phyloP scores from a whole-genome alignment of 2,113 vertebrate species.

The Garra rufa region DNA sequence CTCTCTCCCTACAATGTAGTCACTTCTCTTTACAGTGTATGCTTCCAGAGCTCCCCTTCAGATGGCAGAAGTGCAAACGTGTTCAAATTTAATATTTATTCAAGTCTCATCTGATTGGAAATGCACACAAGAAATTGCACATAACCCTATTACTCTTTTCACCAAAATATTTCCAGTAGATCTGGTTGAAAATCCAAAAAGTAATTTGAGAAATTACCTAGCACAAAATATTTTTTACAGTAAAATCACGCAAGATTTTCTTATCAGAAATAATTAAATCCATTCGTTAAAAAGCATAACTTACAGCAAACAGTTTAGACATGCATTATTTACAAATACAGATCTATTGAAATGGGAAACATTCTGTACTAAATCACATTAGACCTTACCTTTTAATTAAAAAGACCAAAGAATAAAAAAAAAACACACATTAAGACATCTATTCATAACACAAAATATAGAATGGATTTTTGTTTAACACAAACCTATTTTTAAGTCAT shows the following conservation, averaged over 20 bases:
- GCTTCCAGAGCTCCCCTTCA: not conserved
- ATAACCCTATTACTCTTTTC: conserved; percentile 6
- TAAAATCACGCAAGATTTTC: not conserved
- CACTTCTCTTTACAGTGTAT: no score
- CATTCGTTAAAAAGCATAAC: not conserved
- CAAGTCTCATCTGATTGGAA: conserved; percentile 32
- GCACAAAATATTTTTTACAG: not conserved
- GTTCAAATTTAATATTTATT: conserved; percentile 20
- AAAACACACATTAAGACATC: not conserved
- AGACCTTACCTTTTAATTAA: not conserved
- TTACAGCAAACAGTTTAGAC: not conserved
- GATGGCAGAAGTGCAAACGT: not conserved
- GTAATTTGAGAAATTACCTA: not conserved
- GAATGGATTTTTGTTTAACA: not conserved
- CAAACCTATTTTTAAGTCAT: not conserved
- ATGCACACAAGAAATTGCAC: conserved; percentile 18
- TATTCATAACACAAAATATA: not conserved
- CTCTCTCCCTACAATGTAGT: no score
- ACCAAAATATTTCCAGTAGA: not conserved
- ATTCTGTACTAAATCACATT: not conserved
- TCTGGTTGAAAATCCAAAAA: not conserved
- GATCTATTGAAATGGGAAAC: not conserved
- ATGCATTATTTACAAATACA: conserved; percentile 42
- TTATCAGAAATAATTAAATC: not conserved
- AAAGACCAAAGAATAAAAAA: not conserved